phyloP scores from a whole-genome alignment of 2,888 invertebrate genomes.

The Pogonocherus hispidulus region DNA sequence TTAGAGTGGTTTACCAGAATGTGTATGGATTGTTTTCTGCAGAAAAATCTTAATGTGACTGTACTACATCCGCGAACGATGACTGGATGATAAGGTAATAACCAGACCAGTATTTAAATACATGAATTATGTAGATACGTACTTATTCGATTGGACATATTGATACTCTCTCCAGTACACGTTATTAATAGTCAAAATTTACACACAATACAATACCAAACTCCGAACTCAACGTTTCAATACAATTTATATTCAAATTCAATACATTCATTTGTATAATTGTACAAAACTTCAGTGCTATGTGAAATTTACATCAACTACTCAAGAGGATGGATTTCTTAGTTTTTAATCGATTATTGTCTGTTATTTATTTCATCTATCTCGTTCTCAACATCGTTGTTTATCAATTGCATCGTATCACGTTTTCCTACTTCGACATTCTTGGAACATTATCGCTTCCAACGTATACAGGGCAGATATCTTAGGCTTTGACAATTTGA shows the following conservation, averaged over 20 bases:
- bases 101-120: constrained; percentile 68
- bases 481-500: too few relatives aligned
- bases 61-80: constrained; percentile 55
- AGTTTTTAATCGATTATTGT: constrained; percentile 20
- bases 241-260: constrained; percentile 68
- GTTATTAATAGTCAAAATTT: constrained; percentile 69
- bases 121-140: constrained; percentile 69
- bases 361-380: constrained; percentile 15
- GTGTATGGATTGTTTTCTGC: too few relatives aligned
- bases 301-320: constrained; percentile 41
- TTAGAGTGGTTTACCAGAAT: too few relatives aligned
- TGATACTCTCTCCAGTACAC: constrained; percentile 68
- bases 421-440: not conserved
- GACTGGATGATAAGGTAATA: constrained; percentile 68
- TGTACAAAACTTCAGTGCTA: constrained; percentile 51
- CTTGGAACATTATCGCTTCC: not conserved
- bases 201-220: constrained; percentile 67
- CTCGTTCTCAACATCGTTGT: not conserved
- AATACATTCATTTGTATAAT: constrained; percentile 64
- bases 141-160: constrained; percentile 70
- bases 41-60: constrained; percentile 26
- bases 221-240: constrained; percentile 63
- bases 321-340: constrained; percentile 29
- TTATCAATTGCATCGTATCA: not conserved
- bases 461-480: not conserved